phyloP scores from a whole-genome alignment of 2,113 vertebrate genomes.

The Saccopteryx bilineata region DNA sequence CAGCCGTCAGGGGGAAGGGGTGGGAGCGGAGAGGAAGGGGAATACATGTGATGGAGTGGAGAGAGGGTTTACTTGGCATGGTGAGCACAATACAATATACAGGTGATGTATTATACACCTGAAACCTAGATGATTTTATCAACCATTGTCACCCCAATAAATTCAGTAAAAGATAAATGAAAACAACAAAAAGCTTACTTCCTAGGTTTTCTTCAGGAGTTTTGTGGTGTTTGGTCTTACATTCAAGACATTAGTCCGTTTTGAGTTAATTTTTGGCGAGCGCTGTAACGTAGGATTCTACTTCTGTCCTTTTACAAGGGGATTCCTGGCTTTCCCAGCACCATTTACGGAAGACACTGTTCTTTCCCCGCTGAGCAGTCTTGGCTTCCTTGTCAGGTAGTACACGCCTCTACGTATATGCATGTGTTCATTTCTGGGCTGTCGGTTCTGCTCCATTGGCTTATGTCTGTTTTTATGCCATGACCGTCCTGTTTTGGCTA shows the following conservation, averaged over 20 bases:
- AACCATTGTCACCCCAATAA: background rate
- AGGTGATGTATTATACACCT: background rate
- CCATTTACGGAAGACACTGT: background rate
- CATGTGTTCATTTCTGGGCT: background rate
- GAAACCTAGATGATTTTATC: background rate
- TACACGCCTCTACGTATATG: too few relatives aligned
- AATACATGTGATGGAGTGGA: background rate
- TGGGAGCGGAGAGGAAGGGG: too few relatives aligned
- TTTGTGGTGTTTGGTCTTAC: background rate
- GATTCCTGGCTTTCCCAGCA: background rate
- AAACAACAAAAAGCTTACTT: background rate
- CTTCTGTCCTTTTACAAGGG: background rate
- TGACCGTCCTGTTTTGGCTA: background rate
- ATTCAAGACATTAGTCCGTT: background rate
- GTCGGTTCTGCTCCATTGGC: background rate
- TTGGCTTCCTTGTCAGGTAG: background rate
- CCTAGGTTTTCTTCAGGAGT: background rate
- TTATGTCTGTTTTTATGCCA: background rate
- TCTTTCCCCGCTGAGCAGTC: background rate
- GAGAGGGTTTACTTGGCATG: background rate
- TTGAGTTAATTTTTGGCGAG: background rate
- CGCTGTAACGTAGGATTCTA: background rate
- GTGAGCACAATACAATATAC: background rate
- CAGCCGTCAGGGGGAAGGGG: too few relatives aligned
- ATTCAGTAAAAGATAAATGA: background rate